A percentile compares a stretch with the other conserved stretches of the same genome.
These are phyloP conservation scores for Acipenser oxyrinchus DNA, from an alignment of 2,797 vertebrate genomes.

Conservation along the genomic window DNA sequence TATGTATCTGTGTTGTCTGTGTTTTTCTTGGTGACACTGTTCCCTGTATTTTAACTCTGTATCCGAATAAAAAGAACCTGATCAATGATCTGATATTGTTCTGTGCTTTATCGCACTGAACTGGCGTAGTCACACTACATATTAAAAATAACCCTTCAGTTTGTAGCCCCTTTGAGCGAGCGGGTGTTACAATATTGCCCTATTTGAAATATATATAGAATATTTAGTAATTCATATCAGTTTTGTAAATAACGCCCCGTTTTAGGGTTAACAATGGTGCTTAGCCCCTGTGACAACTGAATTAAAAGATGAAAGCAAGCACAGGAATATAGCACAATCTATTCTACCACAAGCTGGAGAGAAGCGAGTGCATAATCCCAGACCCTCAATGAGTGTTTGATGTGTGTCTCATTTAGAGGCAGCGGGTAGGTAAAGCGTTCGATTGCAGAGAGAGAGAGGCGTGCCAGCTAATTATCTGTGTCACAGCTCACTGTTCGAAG, in stretches of 20 bases:
- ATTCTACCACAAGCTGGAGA: not conserved
- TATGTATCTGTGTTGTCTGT: too few species aligned
- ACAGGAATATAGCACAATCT: too few species aligned
- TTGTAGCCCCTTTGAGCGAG: too few species aligned
- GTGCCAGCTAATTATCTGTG: conserved; percentile 2
- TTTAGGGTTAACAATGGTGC: not conserved
- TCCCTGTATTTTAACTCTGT: too few species aligned
- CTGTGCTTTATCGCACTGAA: too few species aligned
- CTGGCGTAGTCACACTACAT: too few species aligned
- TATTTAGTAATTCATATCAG: not conserved
- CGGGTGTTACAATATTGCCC: too few species aligned
- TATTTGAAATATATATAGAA: too few species aligned
- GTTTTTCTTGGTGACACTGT: too few species aligned
- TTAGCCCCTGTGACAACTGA: not conserved
- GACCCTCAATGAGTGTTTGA: not conserved
- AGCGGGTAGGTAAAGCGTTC: not conserved
- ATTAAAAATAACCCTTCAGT: too few species aligned
- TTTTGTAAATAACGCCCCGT: not conserved
- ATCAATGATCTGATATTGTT: too few species aligned
- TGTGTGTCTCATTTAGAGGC: not conserved
- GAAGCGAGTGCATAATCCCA: not conserved
- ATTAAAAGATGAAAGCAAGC: not conserved
- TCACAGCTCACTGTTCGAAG: not conserved
- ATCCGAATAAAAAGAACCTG: too few species aligned
- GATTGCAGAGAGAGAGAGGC: not conserved